Conservation (phyloP, 1,140 invertebrate species). For the Gonioctena quinquepunctata region DNA sequence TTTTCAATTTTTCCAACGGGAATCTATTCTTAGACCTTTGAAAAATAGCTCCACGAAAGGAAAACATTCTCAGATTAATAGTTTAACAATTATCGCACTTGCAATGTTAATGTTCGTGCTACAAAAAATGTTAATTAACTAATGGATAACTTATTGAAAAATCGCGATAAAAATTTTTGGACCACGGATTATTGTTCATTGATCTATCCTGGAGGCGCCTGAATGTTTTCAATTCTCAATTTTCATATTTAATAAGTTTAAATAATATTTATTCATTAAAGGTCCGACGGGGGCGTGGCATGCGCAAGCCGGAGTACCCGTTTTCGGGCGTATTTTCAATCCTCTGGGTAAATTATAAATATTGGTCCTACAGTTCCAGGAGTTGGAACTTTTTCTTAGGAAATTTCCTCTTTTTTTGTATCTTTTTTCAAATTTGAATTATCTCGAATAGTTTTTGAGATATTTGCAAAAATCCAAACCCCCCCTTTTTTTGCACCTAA, state of each 20-base stretch:
- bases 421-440: not conserved
- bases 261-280: not conserved
- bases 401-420: not conserved
- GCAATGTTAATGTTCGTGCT: no score
- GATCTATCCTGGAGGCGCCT: not conserved
- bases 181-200: not conserved
- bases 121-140: no score
- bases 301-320: no score
- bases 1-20: no score
- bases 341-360: not conserved
- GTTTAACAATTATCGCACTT: no score
- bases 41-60: no score
- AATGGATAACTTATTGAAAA: no score
- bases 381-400: not conserved
- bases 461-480: not conserved
- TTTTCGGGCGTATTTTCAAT: no score
- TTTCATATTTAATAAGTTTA: not conserved
- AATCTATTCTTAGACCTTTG: no score
- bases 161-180: no score
- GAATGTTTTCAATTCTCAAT: not conserved
- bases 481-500: not conserved
- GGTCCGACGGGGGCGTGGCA: no score
- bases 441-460: not conserved
- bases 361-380: not conserved
- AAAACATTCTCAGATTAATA: no score